phyloP scores from a whole-genome alignment of 2,888 invertebrate species.

The Lasioglossum villosulum region DNA sequence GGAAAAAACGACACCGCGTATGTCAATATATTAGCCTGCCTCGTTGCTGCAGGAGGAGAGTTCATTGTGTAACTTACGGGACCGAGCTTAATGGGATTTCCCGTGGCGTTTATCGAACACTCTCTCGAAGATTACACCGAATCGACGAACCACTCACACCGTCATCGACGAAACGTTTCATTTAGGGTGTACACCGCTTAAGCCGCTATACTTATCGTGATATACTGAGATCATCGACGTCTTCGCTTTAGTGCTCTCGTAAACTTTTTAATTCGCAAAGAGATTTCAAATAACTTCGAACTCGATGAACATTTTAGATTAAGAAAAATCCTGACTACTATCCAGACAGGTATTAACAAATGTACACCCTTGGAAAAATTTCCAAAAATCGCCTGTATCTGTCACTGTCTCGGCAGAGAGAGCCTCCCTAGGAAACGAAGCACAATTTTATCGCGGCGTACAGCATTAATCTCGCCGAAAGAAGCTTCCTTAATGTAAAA shows the following conservation, averaged over 20 bases:
- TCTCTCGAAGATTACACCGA: slow-evolving; percentile 30
- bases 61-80: slow-evolving; percentile 32
- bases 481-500: background rate
- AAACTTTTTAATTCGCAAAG: background rate
- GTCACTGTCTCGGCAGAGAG: background rate
- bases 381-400: background rate
- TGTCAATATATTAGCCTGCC: slow-evolving; percentile 42
- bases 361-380: background rate
- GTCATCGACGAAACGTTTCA: slow-evolving; percentile 20
- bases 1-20: slow-evolving; percentile 9
- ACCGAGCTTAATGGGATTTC: slow-evolving; percentile 46
- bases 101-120: slow-evolving; percentile 26
- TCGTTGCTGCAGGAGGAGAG: background rate
- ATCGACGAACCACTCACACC: slow-evolving; percentile 2
- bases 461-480: slow-evolving; percentile 2
- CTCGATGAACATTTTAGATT: background rate
- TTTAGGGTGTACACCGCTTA: slow-evolving; percentile 6
- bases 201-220: background rate
- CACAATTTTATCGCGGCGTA: background rate
- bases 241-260: background rate
- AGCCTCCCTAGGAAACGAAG: background rate
- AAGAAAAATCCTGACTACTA: background rate
- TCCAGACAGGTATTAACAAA: background rate
- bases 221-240: background rate
- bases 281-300: background rate